Percentiles rank a stretch among this genome's conserved stretches.
phyloP scores from a whole-genome alignment of 2,888 invertebrate species.

The Tholera decimalis region DNA sequence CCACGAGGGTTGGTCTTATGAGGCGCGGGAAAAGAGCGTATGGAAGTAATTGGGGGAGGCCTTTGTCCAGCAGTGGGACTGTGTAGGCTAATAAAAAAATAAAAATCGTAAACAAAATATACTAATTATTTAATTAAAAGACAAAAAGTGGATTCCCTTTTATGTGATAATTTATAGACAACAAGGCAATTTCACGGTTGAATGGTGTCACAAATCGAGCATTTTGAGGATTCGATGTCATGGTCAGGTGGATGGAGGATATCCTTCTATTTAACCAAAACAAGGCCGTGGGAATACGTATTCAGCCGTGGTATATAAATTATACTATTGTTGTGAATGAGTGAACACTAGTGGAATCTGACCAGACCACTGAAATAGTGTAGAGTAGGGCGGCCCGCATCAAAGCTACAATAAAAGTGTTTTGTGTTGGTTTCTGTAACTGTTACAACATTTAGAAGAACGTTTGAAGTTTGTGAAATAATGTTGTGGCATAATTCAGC shows the following conservation, averaged over 20 bases:
- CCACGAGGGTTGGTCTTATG: no score
- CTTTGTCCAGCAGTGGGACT: no score
- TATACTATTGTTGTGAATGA: conserved; percentile 3
- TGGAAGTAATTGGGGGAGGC: no score
- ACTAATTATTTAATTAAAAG: conserved; percentile 25
- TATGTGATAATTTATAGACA: conserved; percentile 70
- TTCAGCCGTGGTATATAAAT: conserved; percentile 46
- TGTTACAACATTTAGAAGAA: background rate
- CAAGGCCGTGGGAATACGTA: conserved; percentile 72
- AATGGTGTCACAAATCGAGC: conserved; percentile 74
- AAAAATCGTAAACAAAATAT: conserved; percentile 8
- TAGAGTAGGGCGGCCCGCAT: conserved; percentile 22
- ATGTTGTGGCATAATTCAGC: conserved; percentile 6
- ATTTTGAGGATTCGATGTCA: conserved; percentile 60
- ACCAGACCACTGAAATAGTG: conserved; percentile 1
- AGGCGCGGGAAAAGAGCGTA: no score
- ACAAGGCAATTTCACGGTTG: conserved; percentile 80
- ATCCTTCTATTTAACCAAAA: conserved; percentile 67
- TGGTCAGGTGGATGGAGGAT: conserved; percentile 69
- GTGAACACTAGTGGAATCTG: conserved; percentile 1
- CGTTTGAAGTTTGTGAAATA: conserved; percentile 33
- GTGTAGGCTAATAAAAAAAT: no score
- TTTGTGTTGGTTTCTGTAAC: conserved; percentile 17
- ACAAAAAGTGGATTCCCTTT: conserved; percentile 43
- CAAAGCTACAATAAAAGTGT: conserved; percentile 41